Evolutionary conservation across 2,888 invertebrate species (phyloP), one percentile per base, ranked within the genome.

Genomic region (Tiliacea aurago): DNA sequence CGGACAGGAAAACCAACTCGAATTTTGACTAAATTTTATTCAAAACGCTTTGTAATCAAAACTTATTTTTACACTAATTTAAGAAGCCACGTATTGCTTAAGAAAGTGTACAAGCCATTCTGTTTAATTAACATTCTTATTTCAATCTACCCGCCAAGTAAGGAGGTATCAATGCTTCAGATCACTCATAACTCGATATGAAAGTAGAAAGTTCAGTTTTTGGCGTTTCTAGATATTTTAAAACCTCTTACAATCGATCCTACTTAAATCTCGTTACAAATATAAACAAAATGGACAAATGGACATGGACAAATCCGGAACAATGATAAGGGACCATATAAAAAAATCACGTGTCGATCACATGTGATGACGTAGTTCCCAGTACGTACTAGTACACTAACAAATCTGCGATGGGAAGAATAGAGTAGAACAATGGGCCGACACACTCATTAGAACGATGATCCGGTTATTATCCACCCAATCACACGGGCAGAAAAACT

Each of bases 341-440:
- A n/a, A 71, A 47, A 41, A 41, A 45, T 68, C 83, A 84, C 67
- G 81, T 72, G 67, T 47, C 58, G 56, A 45, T 77, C 64, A 81
- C 72, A 70, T 76, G 69, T 71, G 69, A 67, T 72, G 73, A 72
- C 73, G 73, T 74, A 56, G 58, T 9, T 20, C 33, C 11, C 56
- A 47, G 62, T 71, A 66, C 55, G 13, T 68, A 72, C 71, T 51
- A 55, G 51, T 66, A 66, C 53, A 58, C 58, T 62, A 78, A 73
- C 71, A 71, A 78, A 78, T 78, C 56, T 82, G 61, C 62, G 64
- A 70, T 78, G 82, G 70, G 76, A 70, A 81, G 70, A 64, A 68
- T 70, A 59, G 20, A 66, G 77, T 68, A 80, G 85, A 87, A 87
- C 87, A 87, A 87, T 87, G 71, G 83, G 37, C 67, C 23, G 63